Percentiles rank a stretch among this genome's conserved stretches.
Evolutionary conservation across 2,888 invertebrate species (phyloP).

Genomic region (Drosophila conformis): DNA sequence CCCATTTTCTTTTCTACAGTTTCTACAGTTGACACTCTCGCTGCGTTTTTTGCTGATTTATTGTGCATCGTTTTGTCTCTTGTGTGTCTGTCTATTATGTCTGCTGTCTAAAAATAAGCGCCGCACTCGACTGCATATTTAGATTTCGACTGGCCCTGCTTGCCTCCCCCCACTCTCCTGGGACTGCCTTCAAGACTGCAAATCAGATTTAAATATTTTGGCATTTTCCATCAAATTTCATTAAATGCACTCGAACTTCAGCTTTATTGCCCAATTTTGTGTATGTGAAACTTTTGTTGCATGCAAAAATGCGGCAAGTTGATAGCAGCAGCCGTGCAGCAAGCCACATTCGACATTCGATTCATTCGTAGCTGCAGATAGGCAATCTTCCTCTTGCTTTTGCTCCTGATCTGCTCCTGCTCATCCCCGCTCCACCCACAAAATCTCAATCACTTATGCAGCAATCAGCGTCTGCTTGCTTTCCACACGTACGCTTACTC

Average conservation of each 20-base stretch:
- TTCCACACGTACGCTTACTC: slow-evolving; percentile 75
- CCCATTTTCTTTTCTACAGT: slow-evolving; percentile 6
- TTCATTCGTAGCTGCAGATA: slow-evolving; percentile 14
- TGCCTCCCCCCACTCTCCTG: not conserved
- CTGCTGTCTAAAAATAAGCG: slow-evolving; percentile 67
- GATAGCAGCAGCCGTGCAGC: slow-evolving; percentile 51
- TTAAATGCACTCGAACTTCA: slow-evolving; percentile 35
- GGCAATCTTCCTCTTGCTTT: slow-evolving; percentile 3
- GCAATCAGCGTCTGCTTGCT: slow-evolving; percentile 70
- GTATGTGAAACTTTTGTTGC: slow-evolving; percentile 56
- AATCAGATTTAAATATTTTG: slow-evolving; percentile 79
- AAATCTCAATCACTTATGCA: slow-evolving; percentile 71
- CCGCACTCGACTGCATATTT: slow-evolving; percentile 65
- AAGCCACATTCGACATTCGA: slow-evolving; percentile 30
- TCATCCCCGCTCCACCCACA: slow-evolving; percentile 32
- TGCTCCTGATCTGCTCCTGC: not conserved
- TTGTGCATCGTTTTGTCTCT: slow-evolving; percentile 53
- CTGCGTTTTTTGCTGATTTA: slow-evolving; percentile 57
- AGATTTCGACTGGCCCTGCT: slow-evolving; percentile 48
- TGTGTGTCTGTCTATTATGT: slow-evolving; percentile 46
- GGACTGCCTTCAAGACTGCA: slow-evolving; percentile 21
- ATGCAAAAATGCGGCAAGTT: slow-evolving; percentile 58
- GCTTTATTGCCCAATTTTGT: slow-evolving; percentile 21
- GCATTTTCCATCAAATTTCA: slow-evolving; percentile 79
- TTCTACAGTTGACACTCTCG: slow-evolving; percentile 41